Conservation (phyloP, 2,113 vertebrate species). For the Chloebia gouldiae region DNA sequence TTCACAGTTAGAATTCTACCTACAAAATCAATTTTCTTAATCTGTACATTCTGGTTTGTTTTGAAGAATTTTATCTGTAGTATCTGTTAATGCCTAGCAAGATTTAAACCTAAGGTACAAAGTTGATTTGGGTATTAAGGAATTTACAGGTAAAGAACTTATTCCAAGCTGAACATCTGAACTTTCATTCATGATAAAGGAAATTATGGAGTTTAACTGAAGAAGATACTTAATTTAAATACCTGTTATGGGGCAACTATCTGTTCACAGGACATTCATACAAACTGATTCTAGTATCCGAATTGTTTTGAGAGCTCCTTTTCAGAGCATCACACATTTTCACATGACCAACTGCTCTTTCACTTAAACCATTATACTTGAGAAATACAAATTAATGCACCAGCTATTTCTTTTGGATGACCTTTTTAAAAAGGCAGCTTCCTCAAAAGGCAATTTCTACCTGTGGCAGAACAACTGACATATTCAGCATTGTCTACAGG, state of each 20-base stretch:
- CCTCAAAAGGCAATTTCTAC: not conserved
- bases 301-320: not conserved
- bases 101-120: not conserved
- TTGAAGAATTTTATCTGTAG: not conserved
- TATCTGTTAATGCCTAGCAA: not conserved
- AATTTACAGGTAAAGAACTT: not conserved
- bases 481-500: not conserved
- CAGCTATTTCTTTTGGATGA: not conserved
- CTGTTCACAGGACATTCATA: not conserved
- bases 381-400: not conserved
- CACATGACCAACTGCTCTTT: rapidly evolving
- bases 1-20: not conserved
- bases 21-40: not conserved
- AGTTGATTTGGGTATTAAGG: not conserved
- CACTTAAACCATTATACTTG: not conserved
- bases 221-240: not conserved
- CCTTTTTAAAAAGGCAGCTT: not conserved
- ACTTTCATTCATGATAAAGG: not conserved
- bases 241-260: not conserved
- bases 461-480: not conserved
- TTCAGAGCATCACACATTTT: not conserved
- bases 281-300: not conserved
- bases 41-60: not conserved
- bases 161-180: not conserved
- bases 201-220: not conserved